Base-by-base conservation (phyloP, 2,888 invertebrate genomes). In the Metopia argyrocephala region DNA sequence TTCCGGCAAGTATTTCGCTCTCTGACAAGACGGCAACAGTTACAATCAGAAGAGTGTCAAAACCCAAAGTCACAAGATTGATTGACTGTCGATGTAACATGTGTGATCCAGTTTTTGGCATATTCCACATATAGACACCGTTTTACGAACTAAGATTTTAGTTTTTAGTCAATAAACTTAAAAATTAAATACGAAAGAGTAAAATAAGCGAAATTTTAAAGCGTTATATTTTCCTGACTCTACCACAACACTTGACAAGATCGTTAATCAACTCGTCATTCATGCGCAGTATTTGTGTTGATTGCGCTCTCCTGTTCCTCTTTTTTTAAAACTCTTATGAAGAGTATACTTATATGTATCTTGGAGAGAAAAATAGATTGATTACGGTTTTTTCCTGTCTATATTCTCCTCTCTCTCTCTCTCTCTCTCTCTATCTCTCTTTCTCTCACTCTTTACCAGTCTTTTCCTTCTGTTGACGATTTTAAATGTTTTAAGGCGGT, bases 211-310 rank as follows among this genome's bases (percentile, higher is more conserved):
- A n/a, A 52, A 52, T 68, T 68, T 28, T n/a, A n/a, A n/a, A n/a
- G n/a, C n/a, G n/a, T n/a, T n/a, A n/a, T n/a, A n/a, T 28, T 45
- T 50, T 28, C 46, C 52, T 23, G 59, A 66, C 59, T 61, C 38
- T 6, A 4, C 12, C 38, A 21, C 38, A 79, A 54, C 70, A 66
- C 65, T 73, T 76, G 76, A 76, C 69, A 65, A 65, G 38, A 69
- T 73, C 80, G 80, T 80, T 74, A 80, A 76, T 76, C 76, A 76
- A 69, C 69, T 74, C 69, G 81, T 78, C 76, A 81, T 74, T 78
- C 61, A 61, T 56, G 59, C 5, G 38, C 64, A 57, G 18, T 57
- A 45, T n/a, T 46, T 28, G 31, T 18, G 23, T 50, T 3, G 38
- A 18, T 15, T 20, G 18, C 21, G 38, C 15, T 20, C 28, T 15